Percentiles rank a stretch among this genome's conserved stretches.
Evolutionary conservation across 30 jellyfish, hydroid and myxozoan species (phyloP).

Genomic region (Cassiopea andromeda): DNA sequence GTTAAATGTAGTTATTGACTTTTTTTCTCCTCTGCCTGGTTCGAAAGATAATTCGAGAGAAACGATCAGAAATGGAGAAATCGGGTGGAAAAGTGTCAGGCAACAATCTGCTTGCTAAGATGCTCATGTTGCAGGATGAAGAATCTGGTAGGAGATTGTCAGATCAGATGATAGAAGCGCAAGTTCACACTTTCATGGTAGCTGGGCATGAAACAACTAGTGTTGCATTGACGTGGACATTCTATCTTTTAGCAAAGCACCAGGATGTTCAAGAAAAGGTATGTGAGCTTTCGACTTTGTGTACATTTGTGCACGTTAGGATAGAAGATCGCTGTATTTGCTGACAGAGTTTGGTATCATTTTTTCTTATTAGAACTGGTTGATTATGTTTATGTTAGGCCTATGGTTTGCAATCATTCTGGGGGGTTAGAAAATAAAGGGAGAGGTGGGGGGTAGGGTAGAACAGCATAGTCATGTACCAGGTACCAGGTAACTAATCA

Average conservation of each 20-base stretch:
- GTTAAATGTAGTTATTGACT: no score
- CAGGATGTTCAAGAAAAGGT: constrained; percentile 63
- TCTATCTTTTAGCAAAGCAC: constrained; percentile 77
- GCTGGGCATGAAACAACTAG: constrained; percentile 89
- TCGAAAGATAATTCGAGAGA: constrained; percentile 24
- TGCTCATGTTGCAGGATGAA: constrained; percentile 53
- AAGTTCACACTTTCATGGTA: constrained; percentile 74
- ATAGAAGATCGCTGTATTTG: no score
- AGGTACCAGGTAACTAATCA: no score
- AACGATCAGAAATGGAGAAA: constrained; percentile 23
- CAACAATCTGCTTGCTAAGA: constrained; percentile 55
- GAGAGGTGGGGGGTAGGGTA: no score
- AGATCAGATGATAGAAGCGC: constrained; percentile 38
- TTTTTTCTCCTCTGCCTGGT: background rate
- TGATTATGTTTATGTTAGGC: no score
- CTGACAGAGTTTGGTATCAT: no score
- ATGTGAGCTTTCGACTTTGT: background rate
- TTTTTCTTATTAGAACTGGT: no score
- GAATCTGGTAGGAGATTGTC: constrained; percentile 48
- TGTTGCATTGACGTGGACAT: constrained; percentile 77
- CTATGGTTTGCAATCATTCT: no score
- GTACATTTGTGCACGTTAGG: no score
- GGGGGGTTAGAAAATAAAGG: no score
- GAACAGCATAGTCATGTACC: no score
- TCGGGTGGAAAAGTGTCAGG: background rate